Percentiles rank a stretch among this genome's conserved stretches.
Conservation (phyloP, 2,888 invertebrate genomes). For the Megalurothrips usitatus region DNA sequence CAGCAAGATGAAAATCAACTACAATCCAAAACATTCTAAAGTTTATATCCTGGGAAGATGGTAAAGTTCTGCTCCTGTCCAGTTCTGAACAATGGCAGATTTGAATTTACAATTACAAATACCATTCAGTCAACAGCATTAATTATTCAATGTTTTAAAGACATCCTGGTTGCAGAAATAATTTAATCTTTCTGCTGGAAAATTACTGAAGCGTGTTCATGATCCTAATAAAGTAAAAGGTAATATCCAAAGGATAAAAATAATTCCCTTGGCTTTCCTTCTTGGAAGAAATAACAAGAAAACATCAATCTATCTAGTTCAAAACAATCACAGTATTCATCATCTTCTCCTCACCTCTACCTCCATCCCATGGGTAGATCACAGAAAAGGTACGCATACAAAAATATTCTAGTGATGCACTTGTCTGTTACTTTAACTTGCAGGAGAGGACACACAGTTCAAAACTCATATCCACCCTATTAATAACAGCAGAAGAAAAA, state of each 20-base stretch:
- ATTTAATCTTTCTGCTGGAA: not conserved
- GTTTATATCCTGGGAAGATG: no score
- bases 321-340: slow-evolving; percentile 7
- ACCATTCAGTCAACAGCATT: not conserved
- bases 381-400: not conserved
- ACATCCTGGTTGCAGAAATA: not conserved
- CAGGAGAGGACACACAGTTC: not conserved
- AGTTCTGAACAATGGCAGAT: not conserved
- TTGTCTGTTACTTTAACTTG: not conserved
- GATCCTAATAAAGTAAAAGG: not conserved
- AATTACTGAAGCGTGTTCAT: not conserved
- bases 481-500: not conserved
- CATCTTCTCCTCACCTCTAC: not conserved
- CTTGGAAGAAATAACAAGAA: slow-evolving; percentile 13
- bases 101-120: slow-evolving; percentile 13
- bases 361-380: not conserved
- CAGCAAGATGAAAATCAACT: no score
- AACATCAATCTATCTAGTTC: not conserved
- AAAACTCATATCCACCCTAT: not conserved
- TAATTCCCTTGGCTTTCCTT: slow-evolving; percentile 3
- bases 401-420: not conserved
- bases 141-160: slow-evolving; percentile 1
- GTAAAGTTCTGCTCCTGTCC: no score
- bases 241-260: not conserved
- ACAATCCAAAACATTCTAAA: no score